Percentiles rank a stretch among this genome's conserved stretches.
Conservation (phyloP, 2,797 vertebrate genomes). For the Leptoclinus maculatus region DNA sequence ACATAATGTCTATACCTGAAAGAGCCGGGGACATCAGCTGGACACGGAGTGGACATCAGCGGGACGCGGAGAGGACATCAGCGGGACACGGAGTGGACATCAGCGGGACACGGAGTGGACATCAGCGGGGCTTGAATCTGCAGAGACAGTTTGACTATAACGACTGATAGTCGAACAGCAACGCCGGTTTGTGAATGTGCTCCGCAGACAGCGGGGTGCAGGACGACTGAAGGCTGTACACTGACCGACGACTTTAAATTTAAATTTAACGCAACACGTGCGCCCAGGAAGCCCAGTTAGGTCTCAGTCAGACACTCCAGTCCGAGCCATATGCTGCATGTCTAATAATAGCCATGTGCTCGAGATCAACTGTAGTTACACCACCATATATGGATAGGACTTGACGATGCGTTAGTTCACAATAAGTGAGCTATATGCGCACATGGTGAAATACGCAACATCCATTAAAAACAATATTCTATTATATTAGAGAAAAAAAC, state of each 20-base stretch:
- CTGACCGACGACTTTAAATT: background rate
- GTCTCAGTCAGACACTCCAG: background rate
- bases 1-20: background rate
- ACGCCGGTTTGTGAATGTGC: too few relatives aligned
- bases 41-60: background rate
- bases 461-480: background rate
- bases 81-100: too few relatives aligned
- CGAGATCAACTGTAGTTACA: background rate
- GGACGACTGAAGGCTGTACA: background rate
- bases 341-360: slow-evolving; percentile 23
- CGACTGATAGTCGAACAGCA: background rate
- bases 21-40: background rate
- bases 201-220: background rate
- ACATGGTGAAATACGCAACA: background rate
- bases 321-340: background rate
- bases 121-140: background rate
- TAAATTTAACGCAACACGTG: background rate
- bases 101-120: background rate
- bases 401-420: too few relatives aligned
- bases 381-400: background rate
- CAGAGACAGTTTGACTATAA: background rate
- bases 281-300: background rate
- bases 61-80: too few relatives aligned
- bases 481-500: background rate
- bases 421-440: background rate